phyloP scores from a whole-genome alignment of 2,113 vertebrate genomes.

The Chlorodrepanis virens region DNA sequence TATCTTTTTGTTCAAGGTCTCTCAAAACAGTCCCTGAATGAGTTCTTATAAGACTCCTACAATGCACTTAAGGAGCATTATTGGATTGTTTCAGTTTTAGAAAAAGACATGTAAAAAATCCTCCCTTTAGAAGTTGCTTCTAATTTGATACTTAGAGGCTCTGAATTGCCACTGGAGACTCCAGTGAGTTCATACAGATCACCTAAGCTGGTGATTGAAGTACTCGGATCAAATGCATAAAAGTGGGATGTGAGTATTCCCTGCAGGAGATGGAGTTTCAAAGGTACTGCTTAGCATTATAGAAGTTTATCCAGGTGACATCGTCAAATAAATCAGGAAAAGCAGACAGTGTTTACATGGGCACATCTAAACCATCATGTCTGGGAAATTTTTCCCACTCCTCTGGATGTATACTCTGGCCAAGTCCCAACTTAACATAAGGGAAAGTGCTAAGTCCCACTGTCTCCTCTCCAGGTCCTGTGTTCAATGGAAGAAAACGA shows the following conservation, averaged over 20 bases:
- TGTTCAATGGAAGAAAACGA: background rate
- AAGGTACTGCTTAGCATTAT: background rate
- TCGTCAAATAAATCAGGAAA: slow-evolving; percentile 9
- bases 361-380: slow-evolving; percentile 35
- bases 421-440: background rate
- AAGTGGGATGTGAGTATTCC: background rate
- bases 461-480: background rate
- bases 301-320: slow-evolving; percentile 42
- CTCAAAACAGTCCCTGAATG: background rate
- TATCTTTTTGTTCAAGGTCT: background rate
- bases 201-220: background rate
- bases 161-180: background rate
- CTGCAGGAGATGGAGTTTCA: background rate
- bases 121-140: background rate
- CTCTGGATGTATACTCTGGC: slow-evolving; percentile 27
- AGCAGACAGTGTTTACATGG: slow-evolving; percentile 40
- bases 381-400: slow-evolving; percentile 38
- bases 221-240: background rate
- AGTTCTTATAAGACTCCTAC: background rate
- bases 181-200: background rate
- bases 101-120: background rate
- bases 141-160: background rate
- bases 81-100: background rate
- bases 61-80: background rate
- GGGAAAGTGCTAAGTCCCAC: background rate